These are phyloP conservation scores for Dicrurus megarhynchus DNA, from an alignment of 2,113 vertebrate genomes.

Conservation along the genomic window DNA sequence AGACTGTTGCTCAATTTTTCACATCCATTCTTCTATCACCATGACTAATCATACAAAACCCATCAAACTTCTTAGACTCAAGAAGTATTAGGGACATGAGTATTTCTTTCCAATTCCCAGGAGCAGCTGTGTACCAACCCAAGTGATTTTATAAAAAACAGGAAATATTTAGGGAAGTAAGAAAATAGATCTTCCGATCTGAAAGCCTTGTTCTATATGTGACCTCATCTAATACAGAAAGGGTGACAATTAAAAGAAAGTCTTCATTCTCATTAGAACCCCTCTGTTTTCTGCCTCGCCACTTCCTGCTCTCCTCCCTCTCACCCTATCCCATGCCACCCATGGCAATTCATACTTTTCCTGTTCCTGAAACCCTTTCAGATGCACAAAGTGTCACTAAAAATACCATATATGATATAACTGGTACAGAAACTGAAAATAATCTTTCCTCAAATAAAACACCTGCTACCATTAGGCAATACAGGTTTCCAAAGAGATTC, in stretches of 20 bases:
- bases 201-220: neutral
- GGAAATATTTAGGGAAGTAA: neutral
- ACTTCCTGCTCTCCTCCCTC: conserved; percentile 37
- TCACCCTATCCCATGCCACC: neutral
- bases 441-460: neutral
- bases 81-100: neutral
- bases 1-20: neutral
- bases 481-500: neutral
- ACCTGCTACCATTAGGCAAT: neutral
- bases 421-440: neutral
- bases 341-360: neutral
- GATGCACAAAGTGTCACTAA: neutral
- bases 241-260: neutral
- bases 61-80: neutral
- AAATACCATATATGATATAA: neutral
- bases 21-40: neutral
- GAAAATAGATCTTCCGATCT: neutral
- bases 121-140: neutral
- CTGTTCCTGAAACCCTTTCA: neutral
- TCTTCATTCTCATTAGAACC: neutral
- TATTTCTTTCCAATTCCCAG: neutral
- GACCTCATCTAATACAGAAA: neutral
- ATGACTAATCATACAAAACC: neutral
- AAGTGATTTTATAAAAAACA: neutral
- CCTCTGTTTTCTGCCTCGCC: neutral